Base-by-base conservation (phyloP, 2,888 invertebrate genomes). In the Anthrax anthrax region DNA sequence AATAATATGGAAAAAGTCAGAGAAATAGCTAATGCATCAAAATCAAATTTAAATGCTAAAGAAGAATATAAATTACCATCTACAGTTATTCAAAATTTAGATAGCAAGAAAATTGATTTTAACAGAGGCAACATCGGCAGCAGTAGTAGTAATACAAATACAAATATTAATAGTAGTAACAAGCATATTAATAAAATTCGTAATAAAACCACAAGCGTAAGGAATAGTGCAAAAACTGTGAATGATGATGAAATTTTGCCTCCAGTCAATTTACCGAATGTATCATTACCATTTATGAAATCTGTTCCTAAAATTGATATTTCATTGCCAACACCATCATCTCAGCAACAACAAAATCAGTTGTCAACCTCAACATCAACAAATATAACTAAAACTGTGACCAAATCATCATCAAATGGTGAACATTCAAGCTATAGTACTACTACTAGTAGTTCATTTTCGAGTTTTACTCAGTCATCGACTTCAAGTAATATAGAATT, bases 1-100 rank as follows among this genome's bases (percentile, higher is more conserved):
- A 74, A 73, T 55, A 72, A 72, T 43, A 74, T 75, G 0, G 71
- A 73, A 43, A 69, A 71, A 32, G 74, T 75, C 12, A 66, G 77
- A 37, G 71, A 74, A 55, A 72, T 76, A 39, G 72, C 75, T 1
- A 64, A 60, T 16, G 58, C 60, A 8, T 66, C 68, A 8, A 53
- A 53, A 40, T 50, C 52, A 6, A 44, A 47, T 14, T 37, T 52
- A 1, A 51, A 51, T 19, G 43, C 48, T 13, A 47, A 49, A 27
- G 47, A 48, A 23, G 56, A 56, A 41, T 59, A 58, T 39, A 56
- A 56, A 39, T 46, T 58, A 9, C 56, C 58, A 5, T 27, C 23
- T 3, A 44, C 44, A 18, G 43, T 39, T 17, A 36, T 18, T 13
- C 34, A 43, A 27, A 18, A 27, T 42, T 37, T 37, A 23, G 45